Percentiles rank a stretch among this genome's conserved stretches.
These are phyloP conservation scores for Actinostola sp. DNA, from an alignment of 92 coral and sea anemone genomes.

Conservation along the genomic window DNA sequence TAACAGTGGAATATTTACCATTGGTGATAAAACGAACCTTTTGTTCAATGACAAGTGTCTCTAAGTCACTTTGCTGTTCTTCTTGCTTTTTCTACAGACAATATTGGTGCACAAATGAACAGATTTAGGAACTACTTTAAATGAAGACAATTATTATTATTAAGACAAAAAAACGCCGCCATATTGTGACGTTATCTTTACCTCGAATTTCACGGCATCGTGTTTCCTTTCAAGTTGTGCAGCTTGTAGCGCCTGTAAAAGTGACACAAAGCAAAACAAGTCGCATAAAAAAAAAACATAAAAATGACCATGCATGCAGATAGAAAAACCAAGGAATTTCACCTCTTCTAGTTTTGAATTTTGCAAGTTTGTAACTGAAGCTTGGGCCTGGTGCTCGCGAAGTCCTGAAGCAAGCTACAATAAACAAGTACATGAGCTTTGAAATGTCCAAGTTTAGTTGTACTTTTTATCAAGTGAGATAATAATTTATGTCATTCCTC, in stretches of 20 bases:
- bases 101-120: not conserved
- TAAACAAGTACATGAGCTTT: not conserved
- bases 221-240: constrained; percentile 55
- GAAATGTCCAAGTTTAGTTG: not conserved
- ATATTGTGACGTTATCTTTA: constrained; percentile 5
- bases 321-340: too few species aligned
- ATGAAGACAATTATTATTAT: too few species aligned
- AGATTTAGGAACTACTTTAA: too few species aligned
- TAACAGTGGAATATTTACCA: too few species aligned
- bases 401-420: constrained; percentile 61
- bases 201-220: constrained; percentile 65
- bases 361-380: constrained; percentile 53
- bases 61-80: constrained; percentile 53
- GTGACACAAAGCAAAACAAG: too few species aligned
- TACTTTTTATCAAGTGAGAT: too few species aligned
- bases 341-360: constrained; percentile 73
- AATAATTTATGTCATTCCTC: too few species aligned
- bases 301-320: too few species aligned
- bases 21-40: constrained; percentile 58
- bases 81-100: constrained; percentile 47
- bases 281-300: too few species aligned
- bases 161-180: too few species aligned
- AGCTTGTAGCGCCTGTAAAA: constrained; percentile 59
- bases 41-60: constrained; percentile 48
- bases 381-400: constrained; percentile 59